phyloP scores from a whole-genome alignment of 2,888 invertebrate species.

The Oligia strigilis region DNA sequence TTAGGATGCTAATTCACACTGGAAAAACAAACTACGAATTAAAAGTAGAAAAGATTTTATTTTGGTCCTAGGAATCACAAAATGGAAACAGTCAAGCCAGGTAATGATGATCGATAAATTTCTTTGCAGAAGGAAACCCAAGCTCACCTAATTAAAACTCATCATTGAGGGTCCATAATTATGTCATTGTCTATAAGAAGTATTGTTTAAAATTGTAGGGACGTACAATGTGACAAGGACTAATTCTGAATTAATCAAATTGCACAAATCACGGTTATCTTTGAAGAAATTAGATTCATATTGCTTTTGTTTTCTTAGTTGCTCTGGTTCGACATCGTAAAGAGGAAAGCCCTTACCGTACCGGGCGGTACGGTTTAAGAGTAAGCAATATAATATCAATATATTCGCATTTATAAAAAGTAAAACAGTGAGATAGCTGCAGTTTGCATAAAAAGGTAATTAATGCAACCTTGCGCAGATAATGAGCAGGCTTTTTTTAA shows the following conservation, averaged over 20 bases:
- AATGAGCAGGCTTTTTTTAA: conserved; percentile 27
- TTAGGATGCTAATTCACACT: not conserved
- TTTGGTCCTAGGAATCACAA: not conserved
- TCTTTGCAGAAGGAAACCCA: not conserved
- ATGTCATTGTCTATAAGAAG: conserved; percentile 10
- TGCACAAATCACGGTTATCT: conserved; percentile 1
- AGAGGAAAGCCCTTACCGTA: too few species aligned
- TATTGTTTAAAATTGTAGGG: conserved; percentile 7
- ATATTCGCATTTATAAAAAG: not conserved
- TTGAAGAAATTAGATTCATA: conserved; percentile 1
- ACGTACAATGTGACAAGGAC: conserved; percentile 1
- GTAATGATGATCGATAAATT: not conserved
- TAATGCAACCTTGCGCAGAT: conserved; percentile 46
- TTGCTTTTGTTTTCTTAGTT: conserved; percentile 1
- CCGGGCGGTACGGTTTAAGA: too few species aligned
- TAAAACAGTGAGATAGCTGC: not conserved
- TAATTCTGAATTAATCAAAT: conserved; percentile 11
- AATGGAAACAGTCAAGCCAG: not conserved
- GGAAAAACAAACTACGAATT: not conserved
- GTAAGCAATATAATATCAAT: not conserved
- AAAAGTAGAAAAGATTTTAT: not conserved
- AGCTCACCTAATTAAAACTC: not conserved
- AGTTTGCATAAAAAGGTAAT: conserved; percentile 36
- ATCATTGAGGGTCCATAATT: not conserved
- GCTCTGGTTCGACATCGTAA: not conserved